Conservation (phyloP, 2,888 invertebrate genomes). For the Pyrocoelia pectoralis region DNA sequence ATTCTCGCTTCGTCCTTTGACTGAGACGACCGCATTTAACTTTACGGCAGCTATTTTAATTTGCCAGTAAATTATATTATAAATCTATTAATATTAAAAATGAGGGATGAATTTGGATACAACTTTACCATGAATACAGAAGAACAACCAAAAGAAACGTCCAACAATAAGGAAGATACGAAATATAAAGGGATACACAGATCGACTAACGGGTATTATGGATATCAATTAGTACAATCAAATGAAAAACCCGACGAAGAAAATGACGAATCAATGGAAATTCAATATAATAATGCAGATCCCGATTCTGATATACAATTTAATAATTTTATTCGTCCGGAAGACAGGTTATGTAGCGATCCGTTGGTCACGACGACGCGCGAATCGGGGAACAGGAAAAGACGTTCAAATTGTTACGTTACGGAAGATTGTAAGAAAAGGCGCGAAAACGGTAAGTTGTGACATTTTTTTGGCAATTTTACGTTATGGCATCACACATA, state of each 20-base stretch:
- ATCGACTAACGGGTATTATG: conserved; percentile 65
- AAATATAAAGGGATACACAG: conserved; percentile 59
- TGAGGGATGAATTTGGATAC: conserved; percentile 42
- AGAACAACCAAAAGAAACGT: conserved; percentile 28
- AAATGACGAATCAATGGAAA: conserved; percentile 30
- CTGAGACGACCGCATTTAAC: conserved; percentile 11
- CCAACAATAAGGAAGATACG: conserved; percentile 27
- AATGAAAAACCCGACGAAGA: conserved; percentile 9
- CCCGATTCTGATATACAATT: conserved; percentile 38
- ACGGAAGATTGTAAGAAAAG: conserved; percentile 48
- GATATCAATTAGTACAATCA: conserved; percentile 60
- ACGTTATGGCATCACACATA: not conserved
- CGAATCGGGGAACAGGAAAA: conserved; percentile 36
- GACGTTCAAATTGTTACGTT: conserved; percentile 33
- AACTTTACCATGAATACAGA: conserved; percentile 38
- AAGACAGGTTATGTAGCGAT: conserved; percentile 31
- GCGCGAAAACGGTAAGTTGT: conserved; percentile 51
- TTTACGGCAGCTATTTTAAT: not conserved
- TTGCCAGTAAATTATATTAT: no score
- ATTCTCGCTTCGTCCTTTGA: conserved; percentile 29
- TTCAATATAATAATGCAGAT: conserved; percentile 22
- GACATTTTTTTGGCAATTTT: not conserved
- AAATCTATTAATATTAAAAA: conserved; percentile 19
- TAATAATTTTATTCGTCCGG: conserved; percentile 38
- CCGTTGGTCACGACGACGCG: conserved; percentile 15